Percentiles rank a stretch among this genome's conserved stretches.
phyloP scores from a whole-genome alignment of 1,140 invertebrate species.

The Drosophila willistoni region DNA sequence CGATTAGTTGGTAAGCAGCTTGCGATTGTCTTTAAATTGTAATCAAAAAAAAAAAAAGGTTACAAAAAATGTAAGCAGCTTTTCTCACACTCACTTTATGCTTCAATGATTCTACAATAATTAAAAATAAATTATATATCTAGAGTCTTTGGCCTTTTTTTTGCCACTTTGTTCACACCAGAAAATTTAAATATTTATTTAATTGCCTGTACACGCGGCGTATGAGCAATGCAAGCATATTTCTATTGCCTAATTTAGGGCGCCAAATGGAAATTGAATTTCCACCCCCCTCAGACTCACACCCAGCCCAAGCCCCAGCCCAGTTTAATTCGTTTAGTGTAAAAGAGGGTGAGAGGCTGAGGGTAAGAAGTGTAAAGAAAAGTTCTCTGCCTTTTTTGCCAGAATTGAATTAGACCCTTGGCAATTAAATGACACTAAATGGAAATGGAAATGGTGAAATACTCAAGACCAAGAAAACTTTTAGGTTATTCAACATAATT shows the following conservation, averaged over 20 bases:
- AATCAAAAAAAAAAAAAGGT: constrained; percentile 49
- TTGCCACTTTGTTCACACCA: constrained; percentile 42
- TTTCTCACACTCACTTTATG: constrained; percentile 39
- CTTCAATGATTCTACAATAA: constrained; percentile 62
- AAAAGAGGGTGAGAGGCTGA: neutral
- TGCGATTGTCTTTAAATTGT: constrained; percentile 69
- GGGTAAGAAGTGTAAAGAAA: neutral
- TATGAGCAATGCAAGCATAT: constrained; percentile 42
- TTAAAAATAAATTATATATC: constrained; percentile 72
- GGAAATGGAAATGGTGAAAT: constrained; percentile 4
- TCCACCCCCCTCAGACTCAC: constrained; percentile 1
- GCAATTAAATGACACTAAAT: constrained; percentile 15
- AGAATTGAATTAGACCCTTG: constrained; percentile 9
- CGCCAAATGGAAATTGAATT: constrained; percentile 58
- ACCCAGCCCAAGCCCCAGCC: neutral
- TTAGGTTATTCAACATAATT: constrained; percentile 1
- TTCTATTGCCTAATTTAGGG: constrained; percentile 47
- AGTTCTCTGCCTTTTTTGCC: neutral
- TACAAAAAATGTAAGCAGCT: constrained; percentile 57
- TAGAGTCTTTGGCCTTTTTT: constrained; percentile 40
- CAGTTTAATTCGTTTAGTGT: constrained; percentile 59
- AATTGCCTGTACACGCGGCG: constrained; percentile 55
- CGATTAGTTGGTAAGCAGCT: constrained; percentile 63
- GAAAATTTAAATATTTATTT: constrained; percentile 75
- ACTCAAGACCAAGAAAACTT: neutral